Base-by-base conservation (phyloP, 2,888 invertebrate species). In the Eueremaeus valkanovi region DNA sequence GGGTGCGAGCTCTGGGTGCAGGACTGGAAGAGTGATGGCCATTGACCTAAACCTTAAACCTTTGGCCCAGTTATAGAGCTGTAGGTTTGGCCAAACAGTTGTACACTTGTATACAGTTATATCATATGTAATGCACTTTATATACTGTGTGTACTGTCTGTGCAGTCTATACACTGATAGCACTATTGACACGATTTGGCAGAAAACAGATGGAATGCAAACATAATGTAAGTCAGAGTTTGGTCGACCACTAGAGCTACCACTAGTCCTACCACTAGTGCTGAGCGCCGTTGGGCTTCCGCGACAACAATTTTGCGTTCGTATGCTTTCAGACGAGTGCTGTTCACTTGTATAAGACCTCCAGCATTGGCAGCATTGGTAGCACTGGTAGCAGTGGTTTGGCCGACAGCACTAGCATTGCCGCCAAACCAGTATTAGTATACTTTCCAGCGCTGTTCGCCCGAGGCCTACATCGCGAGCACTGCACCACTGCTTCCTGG, bases 261-360 rank as follows among this genome's bases (percentile, higher is more conserved):
- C n/a, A n/a, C n/a, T n/a, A n/a, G n/a, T n/a, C n/a, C n/a, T n/a
- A n/a, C n/a, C n/a, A n/a, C 36, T 66, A 40, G 66, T 40, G 66
- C 21, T 40, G 66, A 66, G 66, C 66, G 36, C 66, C 40, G 33
- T 40, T 36, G 66, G 66, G 66, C 66, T 66, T 66, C 66, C 66
- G 66, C 40, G 66, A 66, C 40, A 66, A 66, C 33, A 66, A 66
- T 36, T 31, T 31, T 31, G 21, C 40, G 21, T 13, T 40, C 21
- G 40, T 40, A 24, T 40, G 66, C 40, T 11, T 55, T 45, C 18
- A 49, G 49, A 27, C 11, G 55, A 27, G 21, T 21, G 51, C 51
- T 24, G 51, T 51, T 45, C 16, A 51, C 21, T 51, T 21, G 21
- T 51, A 21, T n/a, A 8, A 16, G 55, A 27, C 36, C 21, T 55